phyloP scores from a whole-genome alignment of 2,888 invertebrate species.

The Apodemia duryi region DNA sequence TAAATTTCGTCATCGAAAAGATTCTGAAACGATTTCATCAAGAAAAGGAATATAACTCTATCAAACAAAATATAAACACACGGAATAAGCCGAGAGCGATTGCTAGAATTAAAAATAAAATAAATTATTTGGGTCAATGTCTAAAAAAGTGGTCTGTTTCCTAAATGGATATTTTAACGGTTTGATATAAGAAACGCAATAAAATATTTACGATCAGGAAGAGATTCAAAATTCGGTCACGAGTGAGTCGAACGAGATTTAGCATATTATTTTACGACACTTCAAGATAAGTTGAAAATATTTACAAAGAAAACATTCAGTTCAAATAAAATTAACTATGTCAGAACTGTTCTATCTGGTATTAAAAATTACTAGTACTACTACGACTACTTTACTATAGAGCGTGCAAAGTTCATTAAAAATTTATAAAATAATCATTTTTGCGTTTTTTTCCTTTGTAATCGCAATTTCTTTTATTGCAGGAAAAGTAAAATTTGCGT shows the following conservation, averaged over 20 bases:
- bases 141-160: constrained; percentile 30
- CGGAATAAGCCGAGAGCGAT: neutral
- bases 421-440: too few species aligned
- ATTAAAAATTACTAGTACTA: neutral
- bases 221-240: constrained; percentile 45
- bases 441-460: too few species aligned
- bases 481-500: too few species aligned
- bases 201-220: constrained; percentile 53
- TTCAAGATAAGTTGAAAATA: neutral
- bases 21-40: too few species aligned
- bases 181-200: constrained; percentile 43
- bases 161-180: constrained; percentile 48
- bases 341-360: neutral
- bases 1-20: neutral
- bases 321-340: neutral
- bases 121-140: neutral
- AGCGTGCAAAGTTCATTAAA: too few species aligned
- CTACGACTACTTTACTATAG: too few species aligned
- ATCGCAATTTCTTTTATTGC: too few species aligned
- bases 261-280: constrained; percentile 13
- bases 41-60: too few species aligned
- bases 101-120: neutral
- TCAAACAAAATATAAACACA: too few species aligned
- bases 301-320: neutral
- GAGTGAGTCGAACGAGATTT: constrained; percentile 18